Conservation (phyloP, 2,113 vertebrate genomes). For the Stigmatopora argus region DNA sequence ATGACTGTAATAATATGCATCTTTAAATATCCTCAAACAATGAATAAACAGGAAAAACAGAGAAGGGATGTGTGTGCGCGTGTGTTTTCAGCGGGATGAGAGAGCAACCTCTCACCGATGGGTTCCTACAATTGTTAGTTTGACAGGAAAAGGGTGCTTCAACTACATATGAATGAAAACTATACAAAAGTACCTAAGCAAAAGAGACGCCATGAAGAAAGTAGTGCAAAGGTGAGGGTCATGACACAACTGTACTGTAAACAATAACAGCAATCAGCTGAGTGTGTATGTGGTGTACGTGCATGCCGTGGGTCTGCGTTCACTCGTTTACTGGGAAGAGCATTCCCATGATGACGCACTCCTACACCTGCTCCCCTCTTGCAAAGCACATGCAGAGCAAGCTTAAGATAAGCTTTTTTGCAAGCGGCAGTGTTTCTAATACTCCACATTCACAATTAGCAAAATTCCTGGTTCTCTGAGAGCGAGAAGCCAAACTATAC, state of each 20-base stretch:
- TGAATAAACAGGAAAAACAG: constrained; percentile 1
- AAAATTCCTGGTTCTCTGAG: no score
- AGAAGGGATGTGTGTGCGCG: background rate
- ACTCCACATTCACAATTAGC: background rate
- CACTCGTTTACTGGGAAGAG: background rate
- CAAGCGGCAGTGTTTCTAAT: background rate
- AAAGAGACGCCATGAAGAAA: constrained; percentile 24
- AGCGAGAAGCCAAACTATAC: no score
- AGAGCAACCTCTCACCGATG: constrained; percentile 45
- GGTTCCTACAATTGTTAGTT: constrained; percentile 66
- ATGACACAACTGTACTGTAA: constrained; percentile 14
- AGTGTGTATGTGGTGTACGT: background rate
- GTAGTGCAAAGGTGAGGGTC: constrained; percentile 57
- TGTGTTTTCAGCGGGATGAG: constrained; percentile 42
- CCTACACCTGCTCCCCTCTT: constrained; percentile 10
- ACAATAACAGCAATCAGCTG: constrained; percentile 16
- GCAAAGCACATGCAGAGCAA: background rate
- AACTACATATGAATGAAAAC: constrained; percentile 38
- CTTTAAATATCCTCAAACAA: background rate
- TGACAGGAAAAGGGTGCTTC: constrained; percentile 44
- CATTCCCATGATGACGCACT: constrained; percentile 37
- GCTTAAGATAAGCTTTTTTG: background rate
- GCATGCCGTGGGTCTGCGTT: constrained; percentile 1
- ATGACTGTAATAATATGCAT: background rate
- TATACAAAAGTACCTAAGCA: constrained; percentile 18